Conservation (phyloP, 2,888 invertebrate genomes). For the Alcis repandata region DNA sequence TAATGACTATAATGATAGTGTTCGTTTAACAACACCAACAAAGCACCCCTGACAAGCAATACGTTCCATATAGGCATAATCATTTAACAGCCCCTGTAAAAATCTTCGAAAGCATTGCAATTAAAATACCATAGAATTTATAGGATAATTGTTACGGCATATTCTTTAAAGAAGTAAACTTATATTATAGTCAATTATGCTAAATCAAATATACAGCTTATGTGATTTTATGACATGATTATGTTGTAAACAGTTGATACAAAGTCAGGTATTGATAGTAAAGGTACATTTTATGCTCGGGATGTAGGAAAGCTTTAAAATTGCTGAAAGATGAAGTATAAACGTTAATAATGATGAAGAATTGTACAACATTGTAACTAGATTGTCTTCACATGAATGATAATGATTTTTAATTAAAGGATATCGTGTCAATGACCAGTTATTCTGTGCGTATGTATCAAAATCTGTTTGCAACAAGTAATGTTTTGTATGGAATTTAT, state of each 20-base stretch:
- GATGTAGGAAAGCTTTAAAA: slow-evolving; percentile 28
- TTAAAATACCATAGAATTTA: slow-evolving; percentile 46
- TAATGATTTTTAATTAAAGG: background rate
- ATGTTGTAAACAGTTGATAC: slow-evolving; percentile 42
- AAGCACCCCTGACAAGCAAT: background rate
- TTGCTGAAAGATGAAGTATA: slow-evolving; percentile 24
- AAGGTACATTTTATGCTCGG: slow-evolving; percentile 15
- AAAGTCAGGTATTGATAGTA: slow-evolving; percentile 36
- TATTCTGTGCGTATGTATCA: background rate
- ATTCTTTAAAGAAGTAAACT: slow-evolving; percentile 39
- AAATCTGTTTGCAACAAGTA: background rate
- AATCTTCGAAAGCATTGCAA: slow-evolving; percentile 42
- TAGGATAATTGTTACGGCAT: slow-evolving; percentile 45
- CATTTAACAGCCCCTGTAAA: slow-evolving; percentile 41
- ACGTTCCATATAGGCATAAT: slow-evolving; percentile 37
- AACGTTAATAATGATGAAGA: background rate
- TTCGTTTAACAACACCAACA: slow-evolving; percentile 10
- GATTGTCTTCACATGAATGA: background rate
- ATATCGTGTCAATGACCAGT: background rate
- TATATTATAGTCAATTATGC: slow-evolving; percentile 47
- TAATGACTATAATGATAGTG: slow-evolving; percentile 1
- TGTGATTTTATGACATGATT: slow-evolving; percentile 44
- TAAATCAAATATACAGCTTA: slow-evolving; percentile 46
- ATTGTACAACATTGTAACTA: background rate
- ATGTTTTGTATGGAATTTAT: slow-evolving; percentile 35